Conservation (phyloP, 92 coral and sea anemone genomes). For the Actinostola sp. region DNA sequence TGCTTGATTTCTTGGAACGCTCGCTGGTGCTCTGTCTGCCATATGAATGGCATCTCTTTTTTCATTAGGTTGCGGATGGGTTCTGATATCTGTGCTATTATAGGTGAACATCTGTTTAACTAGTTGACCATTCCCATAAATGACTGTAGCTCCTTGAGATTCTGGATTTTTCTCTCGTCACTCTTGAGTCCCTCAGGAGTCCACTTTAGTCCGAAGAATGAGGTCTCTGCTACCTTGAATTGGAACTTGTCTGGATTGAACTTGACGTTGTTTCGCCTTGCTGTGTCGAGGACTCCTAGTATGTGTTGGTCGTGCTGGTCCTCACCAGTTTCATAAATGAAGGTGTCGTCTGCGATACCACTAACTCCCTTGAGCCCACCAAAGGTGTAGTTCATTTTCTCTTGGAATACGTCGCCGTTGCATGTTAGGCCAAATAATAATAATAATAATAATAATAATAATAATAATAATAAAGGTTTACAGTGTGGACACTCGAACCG, state of each 20-base stretch:
- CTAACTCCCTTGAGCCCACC: constrained; percentile 41
- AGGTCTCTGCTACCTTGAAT: constrained; percentile 51
- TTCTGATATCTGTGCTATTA: constrained; percentile 22
- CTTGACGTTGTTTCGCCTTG: constrained; percentile 27
- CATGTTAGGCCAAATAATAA: constrained; percentile 54
- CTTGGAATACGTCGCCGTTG: constrained; percentile 59
- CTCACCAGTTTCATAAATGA: constrained; percentile 39
- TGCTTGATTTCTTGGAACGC: constrained; percentile 42
- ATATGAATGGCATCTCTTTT: constrained; percentile 29
- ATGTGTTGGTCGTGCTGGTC: constrained; percentile 56
- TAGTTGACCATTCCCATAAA: constrained; percentile 59
- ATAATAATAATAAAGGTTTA: no score
- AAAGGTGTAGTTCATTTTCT: constrained; percentile 46
- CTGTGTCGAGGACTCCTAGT: constrained; percentile 56
- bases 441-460: no score
- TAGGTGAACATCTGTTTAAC: constrained; percentile 31
- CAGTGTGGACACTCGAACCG: no score
- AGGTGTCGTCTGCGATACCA: constrained; percentile 70
- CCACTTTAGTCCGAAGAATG: constrained; percentile 64
- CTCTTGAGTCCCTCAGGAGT: constrained; percentile 40
- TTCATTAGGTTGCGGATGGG: constrained; percentile 21
- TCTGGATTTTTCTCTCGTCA: constrained; percentile 21
- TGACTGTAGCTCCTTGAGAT: constrained; percentile 54
- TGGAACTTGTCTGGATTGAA: constrained; percentile 71
- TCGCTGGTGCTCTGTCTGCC: constrained; percentile 48